phyloP scores from a whole-genome alignment of 1,140 invertebrate species.

The Eulimnadia texana region DNA sequence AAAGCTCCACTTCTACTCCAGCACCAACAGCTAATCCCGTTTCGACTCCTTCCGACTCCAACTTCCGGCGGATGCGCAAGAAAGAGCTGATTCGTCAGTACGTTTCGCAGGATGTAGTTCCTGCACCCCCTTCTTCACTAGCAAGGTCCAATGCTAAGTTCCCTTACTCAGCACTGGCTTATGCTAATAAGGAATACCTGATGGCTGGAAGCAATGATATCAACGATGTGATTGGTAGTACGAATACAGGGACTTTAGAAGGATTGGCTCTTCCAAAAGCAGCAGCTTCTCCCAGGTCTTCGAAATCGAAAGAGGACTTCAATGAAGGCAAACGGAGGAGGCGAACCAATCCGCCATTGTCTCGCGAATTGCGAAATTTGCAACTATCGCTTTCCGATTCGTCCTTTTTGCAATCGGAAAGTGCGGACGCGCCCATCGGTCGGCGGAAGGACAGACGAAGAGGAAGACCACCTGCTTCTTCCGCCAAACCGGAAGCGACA shows the following conservation, averaged over 20 bases:
- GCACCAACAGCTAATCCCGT: constrained; percentile 26
- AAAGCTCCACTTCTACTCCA: constrained; percentile 26
- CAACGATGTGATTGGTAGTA: constrained; percentile 12
- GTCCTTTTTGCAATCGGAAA: neutral
- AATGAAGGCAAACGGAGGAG: constrained; percentile 42
- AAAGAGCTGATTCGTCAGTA: constrained; percentile 72
- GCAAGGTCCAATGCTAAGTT: neutral
- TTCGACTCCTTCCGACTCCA: constrained; percentile 37
- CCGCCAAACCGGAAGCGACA: constrained; percentile 16
- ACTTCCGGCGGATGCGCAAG: constrained; percentile 69
- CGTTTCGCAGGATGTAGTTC: constrained; percentile 69
- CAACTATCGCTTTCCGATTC: constrained; percentile 18
- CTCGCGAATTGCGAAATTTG: constrained; percentile 21
- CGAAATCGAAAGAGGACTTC: constrained; percentile 68
- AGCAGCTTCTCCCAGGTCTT: constrained; percentile 66
- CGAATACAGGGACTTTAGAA: constrained; percentile 29
- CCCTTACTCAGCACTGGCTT: constrained; percentile 7
- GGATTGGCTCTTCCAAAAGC: constrained; percentile 70
- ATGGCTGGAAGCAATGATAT: constrained; percentile 7
- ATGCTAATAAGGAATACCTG: constrained; percentile 1
- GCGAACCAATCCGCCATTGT: constrained; percentile 29
- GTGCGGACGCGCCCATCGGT: neutral
- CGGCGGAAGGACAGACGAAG: constrained; percentile 18
- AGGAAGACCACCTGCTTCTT: neutral
- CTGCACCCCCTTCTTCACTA: constrained; percentile 28